A percentile compares a stretch with the other conserved stretches of the same genome.
Evolutionary conservation across 2,113 vertebrate genomes (phyloP).

Genomic region (Hypocryptadius cinnamomeus): DNA sequence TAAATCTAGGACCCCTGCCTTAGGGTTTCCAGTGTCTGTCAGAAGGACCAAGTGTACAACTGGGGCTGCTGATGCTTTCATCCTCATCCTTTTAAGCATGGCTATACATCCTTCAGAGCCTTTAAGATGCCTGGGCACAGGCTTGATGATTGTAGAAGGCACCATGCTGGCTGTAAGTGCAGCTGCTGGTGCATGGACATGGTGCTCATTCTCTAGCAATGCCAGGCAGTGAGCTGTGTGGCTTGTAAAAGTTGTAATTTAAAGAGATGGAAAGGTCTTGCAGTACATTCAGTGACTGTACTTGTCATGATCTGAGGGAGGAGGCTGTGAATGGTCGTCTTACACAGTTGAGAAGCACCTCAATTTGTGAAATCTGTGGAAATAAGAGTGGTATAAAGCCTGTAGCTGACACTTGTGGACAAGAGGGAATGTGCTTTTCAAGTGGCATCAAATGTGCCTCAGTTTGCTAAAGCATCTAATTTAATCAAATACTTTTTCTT

Average conservation of each 20-base stretch:
- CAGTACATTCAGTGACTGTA: background rate
- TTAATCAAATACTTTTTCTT: background rate
- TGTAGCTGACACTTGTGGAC: accelerated
- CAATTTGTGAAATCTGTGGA: background rate
- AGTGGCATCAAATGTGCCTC: background rate
- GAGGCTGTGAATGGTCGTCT: background rate
- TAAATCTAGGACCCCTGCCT: background rate
- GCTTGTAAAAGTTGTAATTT: background rate
- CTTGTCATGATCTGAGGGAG: background rate
- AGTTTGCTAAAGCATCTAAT: background rate
- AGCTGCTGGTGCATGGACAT: background rate
- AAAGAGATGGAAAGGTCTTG: background rate
- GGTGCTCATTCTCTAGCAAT: background rate
- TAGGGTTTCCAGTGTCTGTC: background rate
- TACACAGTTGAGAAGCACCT: background rate
- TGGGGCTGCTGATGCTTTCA: background rate
- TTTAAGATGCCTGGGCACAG: background rate
- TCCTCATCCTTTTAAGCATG: background rate
- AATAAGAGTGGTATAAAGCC: background rate
- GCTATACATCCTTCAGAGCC: background rate
- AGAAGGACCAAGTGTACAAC: background rate
- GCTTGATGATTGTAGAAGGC: background rate
- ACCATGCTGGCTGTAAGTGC: background rate
- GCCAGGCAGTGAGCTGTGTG: background rate
- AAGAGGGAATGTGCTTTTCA: background rate